These are phyloP conservation scores for Chelmon rostratus DNA, from an alignment of 2,797 vertebrate species.

Conservation along the genomic window DNA sequence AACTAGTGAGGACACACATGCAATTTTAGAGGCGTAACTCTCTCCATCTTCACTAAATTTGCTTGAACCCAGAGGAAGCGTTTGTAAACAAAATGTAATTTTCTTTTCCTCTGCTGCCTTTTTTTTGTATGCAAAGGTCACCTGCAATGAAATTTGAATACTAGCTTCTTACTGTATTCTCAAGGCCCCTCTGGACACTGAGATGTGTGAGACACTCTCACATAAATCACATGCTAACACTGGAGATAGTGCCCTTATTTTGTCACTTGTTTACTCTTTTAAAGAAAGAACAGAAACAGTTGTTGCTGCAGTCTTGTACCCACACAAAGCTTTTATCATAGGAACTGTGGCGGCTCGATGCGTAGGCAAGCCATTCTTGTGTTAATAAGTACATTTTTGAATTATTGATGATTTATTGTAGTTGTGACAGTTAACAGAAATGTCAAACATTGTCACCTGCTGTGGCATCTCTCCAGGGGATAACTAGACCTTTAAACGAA, in stretches of 20 bases:
- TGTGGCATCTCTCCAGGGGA: slow-evolving; percentile 22
- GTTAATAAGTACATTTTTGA: slow-evolving; percentile 19
- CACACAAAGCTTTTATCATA: slow-evolving; percentile 1
- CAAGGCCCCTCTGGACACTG: neutral
- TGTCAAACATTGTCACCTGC: slow-evolving; percentile 48
- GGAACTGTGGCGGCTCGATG: neutral
- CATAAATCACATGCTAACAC: neutral
- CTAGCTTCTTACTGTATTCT: slow-evolving; percentile 10
- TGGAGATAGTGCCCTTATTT: slow-evolving; percentile 19
- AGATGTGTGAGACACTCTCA: neutral
- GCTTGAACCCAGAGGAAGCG: neutral
- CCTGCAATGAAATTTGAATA: neutral
- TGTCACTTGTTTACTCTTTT: slow-evolving; percentile 2
- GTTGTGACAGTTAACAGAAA: slow-evolving; percentile 38
- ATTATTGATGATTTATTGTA: slow-evolving; percentile 51
- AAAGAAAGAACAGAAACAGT: neutral
- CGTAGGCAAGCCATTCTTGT: slow-evolving; percentile 9
- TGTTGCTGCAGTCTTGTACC: neutral
- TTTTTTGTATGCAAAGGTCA: neutral
- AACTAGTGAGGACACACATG: neutral
- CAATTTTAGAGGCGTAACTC: neutral
- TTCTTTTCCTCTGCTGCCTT: neutral
- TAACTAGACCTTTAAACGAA: slow-evolving; percentile 32
- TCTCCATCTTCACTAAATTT: neutral
- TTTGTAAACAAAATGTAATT: neutral